Evolutionary conservation across 1,140 invertebrate species (phyloP).

Genomic region (Forficula auricularia): DNA sequence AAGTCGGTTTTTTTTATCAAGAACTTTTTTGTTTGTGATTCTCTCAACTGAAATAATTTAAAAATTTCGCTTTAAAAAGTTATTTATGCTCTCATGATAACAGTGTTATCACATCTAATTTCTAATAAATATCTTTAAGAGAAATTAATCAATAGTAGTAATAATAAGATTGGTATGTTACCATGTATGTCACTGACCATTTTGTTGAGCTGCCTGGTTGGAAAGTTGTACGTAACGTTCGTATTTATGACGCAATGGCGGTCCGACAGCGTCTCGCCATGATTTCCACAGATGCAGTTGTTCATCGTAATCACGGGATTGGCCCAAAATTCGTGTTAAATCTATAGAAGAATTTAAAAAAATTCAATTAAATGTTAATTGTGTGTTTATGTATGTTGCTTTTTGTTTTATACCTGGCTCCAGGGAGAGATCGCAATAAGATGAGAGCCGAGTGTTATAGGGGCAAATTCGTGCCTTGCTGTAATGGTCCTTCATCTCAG

Average conservation of each 20-base stretch:
- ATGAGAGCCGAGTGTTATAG: slow-evolving; percentile 29
- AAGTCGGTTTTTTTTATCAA: no score
- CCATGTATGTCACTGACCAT: no score
- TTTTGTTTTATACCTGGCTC: slow-evolving; percentile 34
- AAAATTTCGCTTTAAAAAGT: no score
- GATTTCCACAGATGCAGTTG: slow-evolving; percentile 56
- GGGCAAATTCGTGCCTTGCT: slow-evolving; percentile 52
- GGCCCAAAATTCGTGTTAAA: slow-evolving; percentile 43
- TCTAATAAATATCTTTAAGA: no score
- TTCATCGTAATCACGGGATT: slow-evolving; percentile 53
- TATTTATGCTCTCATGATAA: no score
- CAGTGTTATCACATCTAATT: no score
- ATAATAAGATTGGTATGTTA: no score
- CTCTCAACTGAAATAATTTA: no score
- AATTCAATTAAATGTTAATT: background rate
- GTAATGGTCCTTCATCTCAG: slow-evolving; percentile 66
- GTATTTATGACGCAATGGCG: slow-evolving; percentile 53
- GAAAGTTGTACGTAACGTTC: slow-evolving; percentile 57
- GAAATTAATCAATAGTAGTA: no score
- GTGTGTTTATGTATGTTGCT: background rate
- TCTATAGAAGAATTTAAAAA: slow-evolving; percentile 24
- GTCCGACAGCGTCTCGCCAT: slow-evolving; percentile 61
- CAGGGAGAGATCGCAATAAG: slow-evolving; percentile 45
- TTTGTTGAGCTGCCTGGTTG: slow-evolving; percentile 58
- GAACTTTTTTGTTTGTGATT: no score